Conservation (phyloP, 1,140 invertebrate genomes). For the Calliopsis andreniformis region DNA sequence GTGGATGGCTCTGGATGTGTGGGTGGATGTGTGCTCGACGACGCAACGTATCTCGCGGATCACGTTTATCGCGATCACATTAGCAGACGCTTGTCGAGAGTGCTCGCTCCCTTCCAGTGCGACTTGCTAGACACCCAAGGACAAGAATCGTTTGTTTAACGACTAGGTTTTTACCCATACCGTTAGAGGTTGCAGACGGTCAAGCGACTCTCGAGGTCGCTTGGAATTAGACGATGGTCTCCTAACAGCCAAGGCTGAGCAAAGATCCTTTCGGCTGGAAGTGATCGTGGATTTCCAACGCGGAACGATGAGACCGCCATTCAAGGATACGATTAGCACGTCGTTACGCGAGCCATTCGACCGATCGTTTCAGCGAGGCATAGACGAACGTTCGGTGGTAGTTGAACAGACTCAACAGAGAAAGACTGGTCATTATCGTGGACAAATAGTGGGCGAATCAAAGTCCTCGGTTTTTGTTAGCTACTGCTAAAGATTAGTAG, state of each 20-base stretch:
- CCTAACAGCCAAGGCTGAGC: slow-evolving; percentile 11
- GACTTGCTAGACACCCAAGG: slow-evolving; percentile 57
- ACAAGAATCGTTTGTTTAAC: slow-evolving; percentile 49
- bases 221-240: slow-evolving; percentile 32
- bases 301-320: no score
- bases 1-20: not conserved
- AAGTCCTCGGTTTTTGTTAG: not conserved
- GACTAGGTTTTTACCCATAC: slow-evolving; percentile 62
- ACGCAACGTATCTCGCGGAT: not conserved
- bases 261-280: not conserved
- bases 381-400: no score
- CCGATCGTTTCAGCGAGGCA: not conserved
- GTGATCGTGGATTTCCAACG: not conserved
- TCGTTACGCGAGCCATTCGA: not conserved
- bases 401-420: no score
- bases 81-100: slow-evolving; percentile 7
- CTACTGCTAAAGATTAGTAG: not conserved
- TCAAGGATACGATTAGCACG: not conserved
- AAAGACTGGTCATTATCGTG: no score
- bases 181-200: slow-evolving; percentile 79
- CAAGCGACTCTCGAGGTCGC: slow-evolving; percentile 54
- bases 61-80: slow-evolving; percentile 17
- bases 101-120: slow-evolving; percentile 20
- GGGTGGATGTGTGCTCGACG: not conserved
- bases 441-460: not conserved